These are phyloP conservation scores for Sebastes flavidus DNA, from an alignment of 2,797 vertebrate species.

Conservation along the genomic window DNA sequence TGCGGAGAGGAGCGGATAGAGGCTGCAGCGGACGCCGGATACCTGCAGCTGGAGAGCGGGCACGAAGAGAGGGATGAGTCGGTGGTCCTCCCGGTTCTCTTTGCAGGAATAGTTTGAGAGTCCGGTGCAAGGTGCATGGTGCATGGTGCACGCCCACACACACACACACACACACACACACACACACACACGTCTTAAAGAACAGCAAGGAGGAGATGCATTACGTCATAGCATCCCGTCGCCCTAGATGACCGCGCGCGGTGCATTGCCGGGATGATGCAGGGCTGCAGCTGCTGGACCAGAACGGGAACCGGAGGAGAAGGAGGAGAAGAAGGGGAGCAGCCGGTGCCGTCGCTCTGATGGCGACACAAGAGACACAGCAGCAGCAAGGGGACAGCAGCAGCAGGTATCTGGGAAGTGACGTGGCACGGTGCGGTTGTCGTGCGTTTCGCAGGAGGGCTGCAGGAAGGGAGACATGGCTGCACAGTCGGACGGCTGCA, in stretches of 20 bases:
- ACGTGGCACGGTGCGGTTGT: constrained; percentile 77
- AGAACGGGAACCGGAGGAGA: constrained; percentile 1
- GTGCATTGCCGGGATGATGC: constrained; percentile 67
- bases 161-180: neutral
- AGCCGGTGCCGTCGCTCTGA: constrained; percentile 64
- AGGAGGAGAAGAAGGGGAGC: constrained; percentile 44
- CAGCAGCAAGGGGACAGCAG: constrained; percentile 50
- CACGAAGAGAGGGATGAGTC: constrained; percentile 10
- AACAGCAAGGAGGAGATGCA: constrained; percentile 63
- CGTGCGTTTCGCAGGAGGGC: constrained; percentile 74
- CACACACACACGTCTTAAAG: constrained; percentile 35
- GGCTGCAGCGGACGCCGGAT: constrained; percentile 40
- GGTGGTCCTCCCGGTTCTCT: constrained; percentile 9
- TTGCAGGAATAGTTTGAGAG: neutral
- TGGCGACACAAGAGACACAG: constrained; percentile 66
- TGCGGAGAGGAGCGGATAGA: constrained; percentile 57
- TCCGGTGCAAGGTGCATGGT: neutral
- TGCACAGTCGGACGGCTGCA: constrained; percentile 87
- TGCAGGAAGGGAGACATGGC: constrained; percentile 90
- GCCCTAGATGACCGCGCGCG: constrained; percentile 73
- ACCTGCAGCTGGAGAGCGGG: constrained; percentile 44
- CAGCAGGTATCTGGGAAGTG: constrained; percentile 83
- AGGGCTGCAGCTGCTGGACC: constrained; percentile 49
- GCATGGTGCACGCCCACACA: neutral
- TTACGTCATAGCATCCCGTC: constrained; percentile 75